These are phyloP conservation scores for Mayetiola destructor DNA, from an alignment of 2,888 invertebrate genomes.

Conservation along the genomic window DNA sequence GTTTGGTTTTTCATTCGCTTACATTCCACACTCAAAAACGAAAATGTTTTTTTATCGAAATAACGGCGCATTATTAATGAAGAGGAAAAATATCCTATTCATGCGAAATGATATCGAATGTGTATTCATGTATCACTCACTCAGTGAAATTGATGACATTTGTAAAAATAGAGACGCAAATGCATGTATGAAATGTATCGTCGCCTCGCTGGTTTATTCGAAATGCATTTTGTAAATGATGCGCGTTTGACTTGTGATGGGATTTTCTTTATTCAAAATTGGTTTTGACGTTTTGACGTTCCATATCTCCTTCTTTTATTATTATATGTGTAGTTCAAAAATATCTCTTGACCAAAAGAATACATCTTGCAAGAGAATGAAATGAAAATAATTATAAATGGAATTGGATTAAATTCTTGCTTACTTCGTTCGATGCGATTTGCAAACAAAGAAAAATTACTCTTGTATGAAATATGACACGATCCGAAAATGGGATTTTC, in stretches of 20 bases:
- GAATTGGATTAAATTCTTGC: conserved; percentile 2
- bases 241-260: conserved; percentile 1
- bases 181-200: not conserved
- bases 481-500: too few species aligned
- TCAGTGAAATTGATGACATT: not conserved
- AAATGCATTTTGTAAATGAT: conserved; percentile 2
- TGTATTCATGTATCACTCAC: not conserved
- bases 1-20: not conserved
- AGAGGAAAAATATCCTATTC: not conserved
- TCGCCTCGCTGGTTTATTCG: not conserved
- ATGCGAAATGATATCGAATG: not conserved
- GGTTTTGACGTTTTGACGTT: conserved; percentile 3
- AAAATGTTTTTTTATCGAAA: not conserved
- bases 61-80: too few species aligned
- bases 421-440: too few species aligned
- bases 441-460: too few species aligned
- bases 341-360: not conserved
- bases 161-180: not conserved
- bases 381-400: not conserved
- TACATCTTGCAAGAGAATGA: not conserved
- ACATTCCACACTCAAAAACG: not conserved
- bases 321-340: conserved; percentile 9
- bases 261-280: not conserved
- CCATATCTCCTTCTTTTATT: too few species aligned
- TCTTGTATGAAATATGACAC: too few species aligned